phyloP scores from a whole-genome alignment of 2,888 invertebrate species.

The Leptarthrus brevirostris region DNA sequence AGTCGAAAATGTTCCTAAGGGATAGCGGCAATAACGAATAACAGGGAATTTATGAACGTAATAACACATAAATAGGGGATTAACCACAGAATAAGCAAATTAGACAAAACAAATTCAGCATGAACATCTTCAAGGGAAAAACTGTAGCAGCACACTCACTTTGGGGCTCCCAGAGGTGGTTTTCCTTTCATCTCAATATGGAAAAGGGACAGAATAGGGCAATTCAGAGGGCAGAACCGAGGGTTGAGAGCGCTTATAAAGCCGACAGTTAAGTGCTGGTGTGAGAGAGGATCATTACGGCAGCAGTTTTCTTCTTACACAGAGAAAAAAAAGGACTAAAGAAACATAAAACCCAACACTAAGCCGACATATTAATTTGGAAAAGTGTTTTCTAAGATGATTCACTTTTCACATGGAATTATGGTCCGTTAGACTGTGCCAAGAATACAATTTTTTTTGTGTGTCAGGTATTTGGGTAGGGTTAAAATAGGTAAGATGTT shows the following conservation, averaged over 20 bases:
- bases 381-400: conserved; percentile 53
- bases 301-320: background rate
- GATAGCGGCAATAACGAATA: conserved; percentile 35
- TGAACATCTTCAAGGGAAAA: conserved; percentile 43
- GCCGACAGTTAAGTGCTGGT: background rate
- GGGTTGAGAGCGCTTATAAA: background rate
- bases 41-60: conserved; percentile 56
- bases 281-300: conserved; percentile 25
- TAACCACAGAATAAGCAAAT: conserved; percentile 58
- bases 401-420: conserved; percentile 21
- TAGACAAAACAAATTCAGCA: conserved; percentile 54
- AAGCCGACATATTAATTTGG: conserved; percentile 52
- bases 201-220: conserved; percentile 24
- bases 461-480: too few relatives aligned
- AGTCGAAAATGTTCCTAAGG: conserved; percentile 11
- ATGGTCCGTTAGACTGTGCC: background rate
- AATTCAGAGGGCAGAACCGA: conserved; percentile 6
- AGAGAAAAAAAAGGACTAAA: background rate
- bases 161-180: background rate
- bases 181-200: conserved; percentile 22
- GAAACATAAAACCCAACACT: conserved; percentile 38
- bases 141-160: background rate
- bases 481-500: too few relatives aligned
- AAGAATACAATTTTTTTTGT: too few relatives aligned
- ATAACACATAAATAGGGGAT: conserved; percentile 64